Conservation (phyloP, 2,797 vertebrate species). For the Artibeus jamaicensis region DNA sequence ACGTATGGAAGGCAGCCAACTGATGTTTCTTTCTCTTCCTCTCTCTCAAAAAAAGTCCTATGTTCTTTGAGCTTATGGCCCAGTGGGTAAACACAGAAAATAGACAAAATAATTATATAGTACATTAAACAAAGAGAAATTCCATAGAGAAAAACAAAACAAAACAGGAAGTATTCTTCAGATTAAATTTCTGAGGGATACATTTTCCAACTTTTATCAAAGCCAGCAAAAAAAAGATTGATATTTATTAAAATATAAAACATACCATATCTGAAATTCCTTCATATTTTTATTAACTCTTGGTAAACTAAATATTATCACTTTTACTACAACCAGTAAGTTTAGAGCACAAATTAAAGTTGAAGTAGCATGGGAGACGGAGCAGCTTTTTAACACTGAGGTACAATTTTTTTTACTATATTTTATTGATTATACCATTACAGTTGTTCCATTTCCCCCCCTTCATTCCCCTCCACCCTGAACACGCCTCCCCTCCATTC, state of each 20-base stretch:
- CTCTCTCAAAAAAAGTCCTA: not conserved
- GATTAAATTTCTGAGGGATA: not conserved
- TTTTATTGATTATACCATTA: no score
- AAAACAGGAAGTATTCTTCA: conserved; percentile 29
- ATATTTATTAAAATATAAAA: conserved; percentile 19
- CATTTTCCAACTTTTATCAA: conserved; percentile 11
- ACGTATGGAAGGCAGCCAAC: not conserved
- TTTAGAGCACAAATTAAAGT: conserved; percentile 12
- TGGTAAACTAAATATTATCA: not conserved
- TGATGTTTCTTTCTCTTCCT: not conserved
- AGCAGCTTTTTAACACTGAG: not conserved
- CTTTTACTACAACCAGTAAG: not conserved
- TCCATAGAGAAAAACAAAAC: not conserved
- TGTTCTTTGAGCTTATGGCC: not conserved
- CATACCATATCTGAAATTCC: not conserved
- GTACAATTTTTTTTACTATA: not conserved
- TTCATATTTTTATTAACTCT: not conserved
- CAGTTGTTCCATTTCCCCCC: no score
- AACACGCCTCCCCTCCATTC: no score
- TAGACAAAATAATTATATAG: not conserved
- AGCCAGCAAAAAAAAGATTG: not conserved
- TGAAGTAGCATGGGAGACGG: not conserved
- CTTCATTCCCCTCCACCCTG: no score
- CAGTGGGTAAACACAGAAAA: not conserved
- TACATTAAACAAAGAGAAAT: conserved; percentile 2